These are phyloP conservation scores for Syrista parreyssii DNA, from an alignment of 2,888 invertebrate species.

Conservation along the genomic window DNA sequence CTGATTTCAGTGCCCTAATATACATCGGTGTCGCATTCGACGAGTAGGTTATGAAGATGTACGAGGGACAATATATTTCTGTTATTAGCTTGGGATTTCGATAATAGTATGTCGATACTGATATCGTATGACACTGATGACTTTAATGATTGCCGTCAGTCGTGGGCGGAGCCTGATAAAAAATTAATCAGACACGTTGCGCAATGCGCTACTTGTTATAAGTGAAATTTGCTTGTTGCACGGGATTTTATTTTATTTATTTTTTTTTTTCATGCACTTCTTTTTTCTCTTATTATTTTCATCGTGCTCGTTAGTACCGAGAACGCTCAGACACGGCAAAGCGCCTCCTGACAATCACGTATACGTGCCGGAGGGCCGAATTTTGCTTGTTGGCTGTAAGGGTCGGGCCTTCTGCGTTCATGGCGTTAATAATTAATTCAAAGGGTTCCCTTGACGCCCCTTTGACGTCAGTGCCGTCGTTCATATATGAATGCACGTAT, in stretches of 20 bases:
- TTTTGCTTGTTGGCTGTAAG: constrained; percentile 30
- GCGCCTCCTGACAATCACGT: constrained; percentile 33
- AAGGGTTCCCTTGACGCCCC: background rate
- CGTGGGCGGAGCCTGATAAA: background rate
- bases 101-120: background rate
- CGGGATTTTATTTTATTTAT: background rate
- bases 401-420: background rate
- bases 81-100: background rate
- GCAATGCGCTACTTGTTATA: background rate
- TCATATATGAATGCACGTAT: background rate
- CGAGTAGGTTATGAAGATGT: background rate
- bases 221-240: background rate
- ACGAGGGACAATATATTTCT: background rate
- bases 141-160: background rate
- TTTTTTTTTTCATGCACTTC: constrained; percentile 16
- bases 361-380: constrained; percentile 30
- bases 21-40: background rate
- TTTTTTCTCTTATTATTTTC: constrained; percentile 28
- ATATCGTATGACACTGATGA: background rate
- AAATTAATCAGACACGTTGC: background rate
- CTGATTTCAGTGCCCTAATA: background rate
- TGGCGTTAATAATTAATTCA: background rate
- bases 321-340: constrained; percentile 23
- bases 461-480: background rate
- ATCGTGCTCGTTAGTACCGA: constrained; percentile 27